Conservation (phyloP, 1,140 invertebrate species). For the Temnothorax curvispinosus region DNA sequence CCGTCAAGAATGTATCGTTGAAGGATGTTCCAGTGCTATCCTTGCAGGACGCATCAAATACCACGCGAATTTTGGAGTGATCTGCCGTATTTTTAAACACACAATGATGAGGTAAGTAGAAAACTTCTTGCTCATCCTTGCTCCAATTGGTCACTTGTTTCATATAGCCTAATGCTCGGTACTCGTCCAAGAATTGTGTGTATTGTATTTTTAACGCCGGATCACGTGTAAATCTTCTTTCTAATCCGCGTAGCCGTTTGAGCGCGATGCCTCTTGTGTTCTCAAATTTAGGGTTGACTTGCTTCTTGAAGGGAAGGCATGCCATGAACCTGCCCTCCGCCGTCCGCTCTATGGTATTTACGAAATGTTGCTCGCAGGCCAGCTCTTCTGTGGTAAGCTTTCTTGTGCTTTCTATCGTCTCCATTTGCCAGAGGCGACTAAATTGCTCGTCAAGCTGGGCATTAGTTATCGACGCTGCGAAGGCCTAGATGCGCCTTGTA, state of each 20-base stretch:
- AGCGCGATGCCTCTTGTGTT: not conserved
- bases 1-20: not conserved
- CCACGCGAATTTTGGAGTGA: not conserved
- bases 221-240: not conserved
- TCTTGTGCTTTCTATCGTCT: no score
- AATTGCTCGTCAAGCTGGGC: not conserved
- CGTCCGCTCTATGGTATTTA: no score
- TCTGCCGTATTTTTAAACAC: not conserved
- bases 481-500: not conserved
- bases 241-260: not conserved
- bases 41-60: not conserved
- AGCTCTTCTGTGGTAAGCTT: no score
- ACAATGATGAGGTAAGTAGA: constrained; percentile 3
- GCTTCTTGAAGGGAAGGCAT: not conserved
- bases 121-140: not conserved
- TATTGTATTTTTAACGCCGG: not conserved
- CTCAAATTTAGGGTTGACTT: no score
- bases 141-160: no score
- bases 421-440: not conserved
- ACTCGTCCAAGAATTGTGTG: not conserved
- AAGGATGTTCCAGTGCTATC: not conserved
- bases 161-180: not conserved
- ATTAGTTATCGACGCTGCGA: not conserved
- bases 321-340: not conserved
- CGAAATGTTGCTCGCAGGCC: no score